These are phyloP conservation scores for Sparidentex hasta DNA, from an alignment of 2,797 vertebrate species.

Conservation along the genomic window DNA sequence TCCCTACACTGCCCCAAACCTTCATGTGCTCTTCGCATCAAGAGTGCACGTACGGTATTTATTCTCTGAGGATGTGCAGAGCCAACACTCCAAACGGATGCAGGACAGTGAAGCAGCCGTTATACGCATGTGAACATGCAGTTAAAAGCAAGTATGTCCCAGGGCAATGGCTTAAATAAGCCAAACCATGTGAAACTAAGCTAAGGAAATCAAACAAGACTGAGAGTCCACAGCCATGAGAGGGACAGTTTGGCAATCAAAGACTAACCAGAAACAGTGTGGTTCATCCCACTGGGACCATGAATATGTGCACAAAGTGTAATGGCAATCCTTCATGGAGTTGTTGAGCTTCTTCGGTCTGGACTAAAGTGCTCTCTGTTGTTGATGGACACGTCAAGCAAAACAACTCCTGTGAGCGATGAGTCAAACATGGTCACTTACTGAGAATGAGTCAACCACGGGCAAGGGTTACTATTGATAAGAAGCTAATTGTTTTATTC, in stretches of 20 bases:
- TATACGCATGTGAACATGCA: no score
- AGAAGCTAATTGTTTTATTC: neutral
- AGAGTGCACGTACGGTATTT: no score
- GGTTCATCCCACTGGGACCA: neutral
- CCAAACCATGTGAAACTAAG: neutral
- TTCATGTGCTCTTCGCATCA: no score
- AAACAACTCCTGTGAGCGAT: neutral
- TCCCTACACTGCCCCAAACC: no score
- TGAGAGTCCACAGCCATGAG: neutral
- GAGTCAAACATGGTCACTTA: slow-evolving; percentile 6
- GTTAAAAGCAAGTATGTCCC: no score
- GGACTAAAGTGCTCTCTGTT: neutral
- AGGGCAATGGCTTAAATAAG: neutral
- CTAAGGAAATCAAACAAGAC: neutral
- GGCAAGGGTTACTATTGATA: neutral
- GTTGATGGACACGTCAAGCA: neutral
- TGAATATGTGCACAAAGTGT: neutral
- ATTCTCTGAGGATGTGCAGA: no score
- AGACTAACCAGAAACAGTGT: neutral
- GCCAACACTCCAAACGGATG: no score
- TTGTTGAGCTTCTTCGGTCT: neutral
- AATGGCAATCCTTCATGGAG: neutral
- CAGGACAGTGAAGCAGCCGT: no score
- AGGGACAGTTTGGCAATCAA: neutral
- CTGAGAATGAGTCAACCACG: slow-evolving; percentile 1